Evolutionary conservation across 2,888 invertebrate species (phyloP), one percentile per base, ranked within the genome.

Genomic region (Caenorhabditis sp.): DNA sequence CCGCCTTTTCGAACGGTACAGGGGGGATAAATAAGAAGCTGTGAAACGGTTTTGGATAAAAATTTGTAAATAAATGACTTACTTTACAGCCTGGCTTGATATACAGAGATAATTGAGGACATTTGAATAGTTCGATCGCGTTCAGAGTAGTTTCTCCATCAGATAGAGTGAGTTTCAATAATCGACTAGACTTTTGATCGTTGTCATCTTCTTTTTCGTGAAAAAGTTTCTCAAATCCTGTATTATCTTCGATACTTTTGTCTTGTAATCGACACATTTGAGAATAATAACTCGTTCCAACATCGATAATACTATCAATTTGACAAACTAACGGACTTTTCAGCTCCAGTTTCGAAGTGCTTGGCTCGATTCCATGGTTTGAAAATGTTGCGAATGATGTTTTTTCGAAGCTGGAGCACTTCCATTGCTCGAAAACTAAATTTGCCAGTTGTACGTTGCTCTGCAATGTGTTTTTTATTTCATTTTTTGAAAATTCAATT

Each of bases 341-440:
- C 6, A 73, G 60, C 1, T 24, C 12, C n/a, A 24, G 31, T 59
- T 61, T 73, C 5, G 24, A 23, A 1, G 51, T 23, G n/a, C n/a
- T 27, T 17, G 43, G 26, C 26, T 51, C 37, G 53, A 73, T 59
- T 51, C 62, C 66, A 26, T 69, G 69, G 24, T 69, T 73, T 12
- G 53, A 65, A 24, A 73, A 73, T 8, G 50, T 58, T 17, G 69
- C 60, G 31, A 66, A 68, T 0, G 69, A 63, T 8, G 73, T 37
- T 17, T 24, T 4, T 21, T 24, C 57, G 24, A 73, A 55, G n/a
- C 62, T 19, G 10, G 69, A 59, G n/a, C 51, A 63, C 5, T 57
- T 54, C 73, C 73, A 73, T 62, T 73, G 73, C 21, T 73, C 69
- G n/a, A 73, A 65, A 6, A 73, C 59, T 2, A 73, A 19, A 37